Evolutionary conservation across 2,113 vertebrate genomes (phyloP), one percentile per base, ranked within the genome.

Genomic region (Hippocampus guttulatus): DNA sequence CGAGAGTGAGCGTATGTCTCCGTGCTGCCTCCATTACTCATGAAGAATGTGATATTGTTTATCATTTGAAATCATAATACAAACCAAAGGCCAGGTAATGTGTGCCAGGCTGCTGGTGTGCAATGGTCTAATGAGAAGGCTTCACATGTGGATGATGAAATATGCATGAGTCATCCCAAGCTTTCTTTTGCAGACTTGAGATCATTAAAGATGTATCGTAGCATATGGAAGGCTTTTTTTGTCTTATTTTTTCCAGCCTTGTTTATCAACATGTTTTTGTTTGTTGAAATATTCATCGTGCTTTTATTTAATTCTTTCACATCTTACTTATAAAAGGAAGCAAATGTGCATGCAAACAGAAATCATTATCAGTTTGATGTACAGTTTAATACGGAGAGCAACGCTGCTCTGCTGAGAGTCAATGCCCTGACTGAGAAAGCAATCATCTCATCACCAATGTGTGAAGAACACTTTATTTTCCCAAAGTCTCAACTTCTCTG

Each of bases 251-350:
- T 92, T 91, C 91, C 87, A 90, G 89, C 90, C 91, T 91, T 92
- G 91, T 93, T 93, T 91, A 92, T 91, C 91, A 91, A 92, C 91
- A 92, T 93, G 88, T 91, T 91, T 92, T 92, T 92, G 90, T 92
- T 92, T 92, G 91, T 92, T 93, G 88, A 93, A 92, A 92, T 92
- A 93, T 93, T 93, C 88, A 93, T 93, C 90, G 75, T 80, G 86
- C 89, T 92, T 92, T 93, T 92, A 92, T 93, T 93, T 92, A 92
- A 93, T 93, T 93, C 92, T 93, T 92, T 93, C 92, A 92, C 92
- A 93, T 93, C 92, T 93, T 88, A 91, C 91, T 88, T 92, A 90
- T 93, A 92, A 93, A 92, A 92, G 90, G 89, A 86, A 91, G 91
- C 90, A 91, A 92, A 91, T 92, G 85, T 77, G 83, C 85, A 90